Conservation (phyloP, 2,888 invertebrate genomes). For the Dendrolimus houi region DNA sequence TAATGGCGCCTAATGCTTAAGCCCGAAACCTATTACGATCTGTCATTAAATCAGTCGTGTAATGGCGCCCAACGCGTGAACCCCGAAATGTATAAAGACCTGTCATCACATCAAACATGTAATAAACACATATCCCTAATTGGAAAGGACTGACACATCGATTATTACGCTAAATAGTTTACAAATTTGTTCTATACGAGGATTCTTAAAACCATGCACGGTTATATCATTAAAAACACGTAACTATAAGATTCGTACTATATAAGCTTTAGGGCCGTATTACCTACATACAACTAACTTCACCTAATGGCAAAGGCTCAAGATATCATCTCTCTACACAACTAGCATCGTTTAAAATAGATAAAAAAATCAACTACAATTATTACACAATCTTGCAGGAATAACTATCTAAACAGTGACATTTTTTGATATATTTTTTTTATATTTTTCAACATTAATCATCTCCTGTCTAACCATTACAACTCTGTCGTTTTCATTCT, state of each 20-base stretch:
- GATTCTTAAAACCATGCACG: constrained; percentile 44
- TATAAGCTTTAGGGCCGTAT: constrained; percentile 57
- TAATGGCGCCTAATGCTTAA: too few species aligned
- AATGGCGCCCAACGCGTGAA: not conserved
- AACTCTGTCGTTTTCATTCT: constrained; percentile 22
- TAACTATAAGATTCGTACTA: constrained; percentile 58
- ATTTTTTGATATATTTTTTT: constrained; percentile 33
- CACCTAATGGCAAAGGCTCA: constrained; percentile 41
- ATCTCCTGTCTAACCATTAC: constrained; percentile 26
- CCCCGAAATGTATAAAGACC: not conserved
- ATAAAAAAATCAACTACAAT: constrained; percentile 57
- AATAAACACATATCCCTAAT: constrained; percentile 20
- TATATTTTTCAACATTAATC: constrained; percentile 14
- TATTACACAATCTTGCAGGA: constrained; percentile 53
- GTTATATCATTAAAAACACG: constrained; percentile 42
- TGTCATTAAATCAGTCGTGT: too few species aligned
- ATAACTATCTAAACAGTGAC: constrained; percentile 60
- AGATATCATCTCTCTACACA: constrained; percentile 38
- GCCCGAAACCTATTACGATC: too few species aligned
- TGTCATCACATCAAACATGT: not conserved
- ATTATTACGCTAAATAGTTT: constrained; percentile 47
- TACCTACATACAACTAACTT: constrained; percentile 38
- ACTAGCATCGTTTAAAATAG: constrained; percentile 52
- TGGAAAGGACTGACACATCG: constrained; percentile 43
- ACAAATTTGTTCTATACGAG: constrained; percentile 52